Conservation (phyloP, 2,113 vertebrate genomes). For the Gopherus evgoodei region DNA sequence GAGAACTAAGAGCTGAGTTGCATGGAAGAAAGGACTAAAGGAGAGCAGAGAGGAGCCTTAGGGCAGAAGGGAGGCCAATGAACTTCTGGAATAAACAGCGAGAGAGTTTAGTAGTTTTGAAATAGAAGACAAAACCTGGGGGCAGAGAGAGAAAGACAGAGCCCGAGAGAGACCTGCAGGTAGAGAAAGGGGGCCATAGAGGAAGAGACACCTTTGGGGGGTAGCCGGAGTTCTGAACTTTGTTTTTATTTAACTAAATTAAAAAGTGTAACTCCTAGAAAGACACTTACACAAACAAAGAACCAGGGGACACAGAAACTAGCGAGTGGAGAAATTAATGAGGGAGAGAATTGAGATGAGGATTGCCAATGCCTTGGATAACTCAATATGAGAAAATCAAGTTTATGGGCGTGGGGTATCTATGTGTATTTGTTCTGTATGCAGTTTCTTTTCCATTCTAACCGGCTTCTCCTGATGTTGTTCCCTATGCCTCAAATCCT, state of each 20-base stretch:
- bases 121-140: neutral
- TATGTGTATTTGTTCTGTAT: neutral
- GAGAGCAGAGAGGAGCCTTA: neutral
- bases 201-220: neutral
- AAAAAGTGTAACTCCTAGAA: neutral
- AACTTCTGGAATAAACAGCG: neutral
- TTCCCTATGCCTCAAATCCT: neutral
- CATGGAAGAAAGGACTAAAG: neutral
- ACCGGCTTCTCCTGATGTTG: accelerated
- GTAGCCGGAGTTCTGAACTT: neutral
- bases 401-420: neutral
- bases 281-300: neutral
- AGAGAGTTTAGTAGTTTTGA: neutral
- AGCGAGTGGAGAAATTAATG: neutral
- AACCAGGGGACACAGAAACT: accelerated
- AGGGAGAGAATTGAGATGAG: neutral
- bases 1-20: neutral
- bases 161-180: neutral
- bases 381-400: neutral
- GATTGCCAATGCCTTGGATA: neutral
- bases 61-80: neutral
- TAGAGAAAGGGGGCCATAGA: neutral
- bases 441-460: neutral
- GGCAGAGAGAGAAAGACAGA: neutral
- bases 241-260: neutral